Conservation (phyloP, 30 jellyfish, hydroid and myxozoan species). For the Pelagia noctiluca region DNA sequence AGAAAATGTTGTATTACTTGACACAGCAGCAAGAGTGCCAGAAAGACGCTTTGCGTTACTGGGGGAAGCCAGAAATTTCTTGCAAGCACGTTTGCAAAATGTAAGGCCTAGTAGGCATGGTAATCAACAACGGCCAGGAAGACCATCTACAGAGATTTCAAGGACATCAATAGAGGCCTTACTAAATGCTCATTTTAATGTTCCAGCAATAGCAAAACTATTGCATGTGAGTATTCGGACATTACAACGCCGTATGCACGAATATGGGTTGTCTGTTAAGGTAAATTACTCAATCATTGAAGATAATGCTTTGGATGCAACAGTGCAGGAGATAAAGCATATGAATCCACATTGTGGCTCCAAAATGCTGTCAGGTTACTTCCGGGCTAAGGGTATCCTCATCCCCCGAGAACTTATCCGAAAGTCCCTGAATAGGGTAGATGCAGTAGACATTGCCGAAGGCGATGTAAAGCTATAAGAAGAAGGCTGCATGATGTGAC, state of each 20-base stretch:
- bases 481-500: background rate
- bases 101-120: too few relatives aligned
- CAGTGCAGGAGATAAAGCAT: background rate
- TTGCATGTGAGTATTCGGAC: slow-evolving; percentile 2
- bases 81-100: too few relatives aligned
- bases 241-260: slow-evolving; percentile 6
- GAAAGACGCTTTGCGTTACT: too few relatives aligned
- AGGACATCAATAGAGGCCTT: too few relatives aligned
- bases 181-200: background rate
- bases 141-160: too few relatives aligned
- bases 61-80: too few relatives aligned
- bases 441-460: slow-evolving; percentile 36
- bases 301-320: background rate
- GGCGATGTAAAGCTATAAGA: slow-evolving; percentile 10
- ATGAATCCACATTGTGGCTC: slow-evolving; percentile 11
- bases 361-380: slow-evolving; percentile 8
- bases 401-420: slow-evolving; percentile 9
- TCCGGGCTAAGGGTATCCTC: slow-evolving; percentile 1
- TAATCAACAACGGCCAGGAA: too few relatives aligned
- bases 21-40: too few relatives aligned
- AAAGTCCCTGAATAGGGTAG: slow-evolving; percentile 29
- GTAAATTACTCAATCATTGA: background rate
- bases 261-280: slow-evolving; percentile 11
- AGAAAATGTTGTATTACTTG: too few relatives aligned
- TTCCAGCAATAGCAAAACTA: background rate